Evolutionary conservation across 2,797 vertebrate species (phyloP).

Genomic region (Vultur gryphus): DNA sequence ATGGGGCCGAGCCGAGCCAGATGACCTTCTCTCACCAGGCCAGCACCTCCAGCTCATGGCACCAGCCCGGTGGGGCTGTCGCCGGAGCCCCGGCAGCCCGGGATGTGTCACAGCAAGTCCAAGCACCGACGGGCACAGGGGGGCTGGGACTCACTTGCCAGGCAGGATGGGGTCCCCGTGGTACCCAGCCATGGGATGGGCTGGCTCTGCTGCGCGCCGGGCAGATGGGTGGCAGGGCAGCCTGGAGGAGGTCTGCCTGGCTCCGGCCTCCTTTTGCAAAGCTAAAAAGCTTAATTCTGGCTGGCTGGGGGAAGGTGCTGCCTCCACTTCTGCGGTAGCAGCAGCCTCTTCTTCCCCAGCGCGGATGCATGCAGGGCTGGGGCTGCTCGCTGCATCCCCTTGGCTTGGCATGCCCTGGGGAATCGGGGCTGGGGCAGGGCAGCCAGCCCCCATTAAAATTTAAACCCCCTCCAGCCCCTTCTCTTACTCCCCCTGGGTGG

Average conservation of each 20-base stretch:
- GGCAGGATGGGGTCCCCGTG: not conserved
- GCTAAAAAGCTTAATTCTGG: not conserved
- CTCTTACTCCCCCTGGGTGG: accelerated
- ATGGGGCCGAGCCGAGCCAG: not conserved
- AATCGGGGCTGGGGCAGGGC: not conserved
- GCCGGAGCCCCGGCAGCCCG: accelerated
- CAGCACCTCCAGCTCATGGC: not conserved
- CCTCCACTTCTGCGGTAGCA: not conserved
- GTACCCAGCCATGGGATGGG: not conserved
- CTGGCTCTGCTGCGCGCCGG: accelerated
- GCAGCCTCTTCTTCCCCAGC: not conserved
- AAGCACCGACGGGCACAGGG: accelerated
- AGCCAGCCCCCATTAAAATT: not conserved
- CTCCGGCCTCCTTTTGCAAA: not conserved
- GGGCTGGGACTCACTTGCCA: not conserved
- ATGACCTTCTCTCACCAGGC: conserved; percentile 9
- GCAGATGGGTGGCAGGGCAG: not conserved
- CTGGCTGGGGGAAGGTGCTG: not conserved
- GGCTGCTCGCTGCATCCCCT: not conserved
- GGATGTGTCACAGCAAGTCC: accelerated
- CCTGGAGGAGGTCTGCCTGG: not conserved
- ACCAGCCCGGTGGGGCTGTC: not conserved
- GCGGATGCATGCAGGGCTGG: accelerated
- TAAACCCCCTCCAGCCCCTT: not conserved
- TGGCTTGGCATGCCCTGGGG: accelerated